phyloP scores from a whole-genome alignment of 1,140 invertebrate species.

The Aphis craccivora region DNA sequence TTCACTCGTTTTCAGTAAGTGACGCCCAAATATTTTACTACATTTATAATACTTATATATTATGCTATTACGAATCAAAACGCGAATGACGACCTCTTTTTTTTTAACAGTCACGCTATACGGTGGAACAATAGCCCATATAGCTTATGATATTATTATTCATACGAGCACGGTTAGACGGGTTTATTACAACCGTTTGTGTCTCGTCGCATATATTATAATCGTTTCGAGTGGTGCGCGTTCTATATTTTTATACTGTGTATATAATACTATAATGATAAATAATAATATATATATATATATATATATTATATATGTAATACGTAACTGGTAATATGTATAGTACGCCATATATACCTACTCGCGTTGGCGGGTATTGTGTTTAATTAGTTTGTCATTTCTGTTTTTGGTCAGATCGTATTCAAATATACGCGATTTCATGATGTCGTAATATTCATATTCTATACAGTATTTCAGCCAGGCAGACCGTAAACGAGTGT shows the following conservation, averaged over 20 bases:
- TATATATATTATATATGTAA: no score
- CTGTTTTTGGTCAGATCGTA: not conserved
- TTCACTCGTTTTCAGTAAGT: not conserved
- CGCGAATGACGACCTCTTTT: not conserved
- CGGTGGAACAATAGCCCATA: not conserved
- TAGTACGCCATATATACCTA: not conserved
- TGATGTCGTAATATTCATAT: no score
- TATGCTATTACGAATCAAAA: constrained; percentile 3
- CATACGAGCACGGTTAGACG: not conserved
- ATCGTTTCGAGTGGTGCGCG: not conserved
- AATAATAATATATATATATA: not conserved
- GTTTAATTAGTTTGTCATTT: constrained; percentile 12
- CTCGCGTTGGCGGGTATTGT: not conserved
- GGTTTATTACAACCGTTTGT: constrained; percentile 8
- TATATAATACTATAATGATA: not conserved
- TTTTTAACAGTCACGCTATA: not conserved
- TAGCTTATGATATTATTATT: not conserved
- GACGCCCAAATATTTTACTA: not conserved
- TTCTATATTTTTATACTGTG: not conserved
- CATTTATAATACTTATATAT: not conserved
- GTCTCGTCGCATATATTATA: constrained; percentile 7
- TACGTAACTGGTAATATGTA: no score
- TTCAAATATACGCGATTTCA: no score
- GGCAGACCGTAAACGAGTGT: not conserved
- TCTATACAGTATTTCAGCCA: not conserved